phyloP scores from a whole-genome alignment of 2,113 vertebrate genomes.

The Sylvia atricapilla region DNA sequence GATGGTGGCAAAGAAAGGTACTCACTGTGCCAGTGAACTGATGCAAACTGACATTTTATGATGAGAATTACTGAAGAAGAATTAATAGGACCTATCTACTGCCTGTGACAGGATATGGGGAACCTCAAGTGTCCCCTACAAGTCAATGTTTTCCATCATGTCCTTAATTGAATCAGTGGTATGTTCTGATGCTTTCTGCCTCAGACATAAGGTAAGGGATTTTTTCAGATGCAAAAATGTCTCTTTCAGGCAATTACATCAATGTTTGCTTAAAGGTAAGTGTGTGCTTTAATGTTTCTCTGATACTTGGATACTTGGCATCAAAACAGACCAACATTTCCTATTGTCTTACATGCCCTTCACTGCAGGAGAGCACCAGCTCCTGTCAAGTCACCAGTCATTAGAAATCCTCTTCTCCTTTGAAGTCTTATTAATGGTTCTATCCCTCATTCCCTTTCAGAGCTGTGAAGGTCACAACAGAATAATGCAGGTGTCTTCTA shows the following conservation, averaged over 20 bases:
- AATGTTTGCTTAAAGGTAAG: background rate
- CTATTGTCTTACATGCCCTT: background rate
- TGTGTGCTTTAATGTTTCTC: background rate
- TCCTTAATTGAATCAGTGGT: background rate
- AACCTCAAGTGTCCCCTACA: background rate
- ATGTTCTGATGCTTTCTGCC: background rate
- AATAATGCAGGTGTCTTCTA: background rate
- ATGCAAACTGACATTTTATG: slow-evolving; percentile 20
- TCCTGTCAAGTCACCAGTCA: background rate
- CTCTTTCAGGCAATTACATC: background rate
- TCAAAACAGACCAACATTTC: background rate
- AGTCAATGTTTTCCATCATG: background rate
- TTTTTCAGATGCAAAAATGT: background rate
- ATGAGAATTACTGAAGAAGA: slow-evolving; percentile 11
- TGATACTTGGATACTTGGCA: background rate
- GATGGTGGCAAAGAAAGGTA: background rate
- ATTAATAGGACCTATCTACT: background rate
- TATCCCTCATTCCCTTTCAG: background rate
- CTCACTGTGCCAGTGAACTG: slow-evolving; percentile 17
- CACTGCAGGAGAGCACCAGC: background rate
- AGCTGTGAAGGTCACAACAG: background rate
- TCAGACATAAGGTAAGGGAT: background rate
- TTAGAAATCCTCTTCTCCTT: background rate
- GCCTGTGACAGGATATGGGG: background rate
- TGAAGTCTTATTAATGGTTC: background rate